Conservation (phyloP, 2,888 invertebrate genomes). For the Prostheceraeus crozeri region DNA sequence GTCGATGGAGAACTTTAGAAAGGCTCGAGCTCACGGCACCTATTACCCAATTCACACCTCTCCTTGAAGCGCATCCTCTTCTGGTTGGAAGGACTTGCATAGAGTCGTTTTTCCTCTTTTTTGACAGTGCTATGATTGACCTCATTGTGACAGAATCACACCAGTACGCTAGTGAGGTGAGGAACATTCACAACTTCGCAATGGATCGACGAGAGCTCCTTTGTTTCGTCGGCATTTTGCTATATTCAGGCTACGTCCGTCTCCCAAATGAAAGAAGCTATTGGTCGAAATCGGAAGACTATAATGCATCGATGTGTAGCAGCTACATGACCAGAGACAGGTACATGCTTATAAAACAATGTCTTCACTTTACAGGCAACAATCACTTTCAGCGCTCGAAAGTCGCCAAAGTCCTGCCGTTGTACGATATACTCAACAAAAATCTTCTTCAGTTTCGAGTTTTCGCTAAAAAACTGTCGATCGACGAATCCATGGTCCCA, state of each 20-base stretch:
- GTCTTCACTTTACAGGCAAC: conserved; percentile 9
- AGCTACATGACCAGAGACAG: conserved; percentile 1
- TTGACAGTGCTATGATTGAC: conserved; percentile 15
- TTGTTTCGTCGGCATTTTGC: conserved; percentile 3
- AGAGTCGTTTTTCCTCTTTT: not conserved
- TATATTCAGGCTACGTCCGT: conserved; percentile 6
- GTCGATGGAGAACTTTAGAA: too few relatives aligned
- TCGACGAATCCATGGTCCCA: conserved; percentile 17
- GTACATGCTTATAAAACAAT: not conserved
- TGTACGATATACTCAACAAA: not conserved
- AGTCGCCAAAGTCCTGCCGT: conserved; percentile 19
- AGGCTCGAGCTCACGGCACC: too few relatives aligned
- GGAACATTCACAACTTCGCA: conserved; percentile 5
- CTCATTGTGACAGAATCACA: conserved; percentile 6
- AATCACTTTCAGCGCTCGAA: conserved; percentile 5
- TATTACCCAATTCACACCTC: not conserved
- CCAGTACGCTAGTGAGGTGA: not conserved
- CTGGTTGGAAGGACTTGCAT: conserved; percentile 6
- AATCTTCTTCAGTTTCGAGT: conserved; percentile 10
- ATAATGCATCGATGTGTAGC: not conserved
- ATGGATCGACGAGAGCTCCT: not conserved
- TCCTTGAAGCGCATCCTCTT: conserved; percentile 1
- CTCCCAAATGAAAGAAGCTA: conserved; percentile 5
- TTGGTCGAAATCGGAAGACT: conserved; percentile 9
- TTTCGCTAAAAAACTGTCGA: not conserved